These are phyloP conservation scores for Trinorchestia longiramus DNA, from an alignment of 1,140 invertebrate genomes.

Conservation along the genomic window DNA sequence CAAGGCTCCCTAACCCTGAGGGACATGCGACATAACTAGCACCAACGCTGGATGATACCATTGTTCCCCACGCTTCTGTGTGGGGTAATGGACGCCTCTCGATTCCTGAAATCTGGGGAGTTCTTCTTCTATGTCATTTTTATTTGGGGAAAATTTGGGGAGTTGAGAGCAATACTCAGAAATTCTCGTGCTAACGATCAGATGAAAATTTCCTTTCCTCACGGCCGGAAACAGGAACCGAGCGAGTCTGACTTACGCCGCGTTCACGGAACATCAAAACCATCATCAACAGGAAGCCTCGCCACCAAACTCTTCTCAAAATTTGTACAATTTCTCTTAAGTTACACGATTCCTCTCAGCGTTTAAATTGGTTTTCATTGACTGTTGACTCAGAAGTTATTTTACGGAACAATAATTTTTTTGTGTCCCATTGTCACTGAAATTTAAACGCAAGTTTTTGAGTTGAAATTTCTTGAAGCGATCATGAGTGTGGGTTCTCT, in stretches of 20 bases:
- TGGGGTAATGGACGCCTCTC: not conserved
- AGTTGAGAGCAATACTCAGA: slow-evolving; percentile 7
- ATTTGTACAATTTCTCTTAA: not conserved
- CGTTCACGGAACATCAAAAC: not conserved
- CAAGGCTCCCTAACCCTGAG: not conserved
- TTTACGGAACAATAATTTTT: not conserved
- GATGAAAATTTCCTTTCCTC: slow-evolving; percentile 29
- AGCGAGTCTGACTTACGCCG: not conserved
- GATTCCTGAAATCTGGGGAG: not conserved
- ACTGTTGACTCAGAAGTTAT: not conserved
- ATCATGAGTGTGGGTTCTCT: not conserved
- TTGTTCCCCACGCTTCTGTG: not conserved
- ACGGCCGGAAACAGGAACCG: not conserved
- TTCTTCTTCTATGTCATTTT: no score
- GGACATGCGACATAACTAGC: not conserved
- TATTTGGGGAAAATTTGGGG: not conserved
- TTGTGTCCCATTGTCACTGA: not conserved
- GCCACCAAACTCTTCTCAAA: not conserved
- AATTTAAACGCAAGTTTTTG: not conserved
- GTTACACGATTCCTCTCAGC: not conserved
- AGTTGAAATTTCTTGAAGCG: not conserved
- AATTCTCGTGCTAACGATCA: slow-evolving; percentile 19
- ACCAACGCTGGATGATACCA: not conserved
- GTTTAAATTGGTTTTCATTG: not conserved
- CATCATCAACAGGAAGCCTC: not conserved